Evolutionary conservation across 92 coral and sea anemone genomes (phyloP).

Genomic region (Porites divaricata): DNA sequence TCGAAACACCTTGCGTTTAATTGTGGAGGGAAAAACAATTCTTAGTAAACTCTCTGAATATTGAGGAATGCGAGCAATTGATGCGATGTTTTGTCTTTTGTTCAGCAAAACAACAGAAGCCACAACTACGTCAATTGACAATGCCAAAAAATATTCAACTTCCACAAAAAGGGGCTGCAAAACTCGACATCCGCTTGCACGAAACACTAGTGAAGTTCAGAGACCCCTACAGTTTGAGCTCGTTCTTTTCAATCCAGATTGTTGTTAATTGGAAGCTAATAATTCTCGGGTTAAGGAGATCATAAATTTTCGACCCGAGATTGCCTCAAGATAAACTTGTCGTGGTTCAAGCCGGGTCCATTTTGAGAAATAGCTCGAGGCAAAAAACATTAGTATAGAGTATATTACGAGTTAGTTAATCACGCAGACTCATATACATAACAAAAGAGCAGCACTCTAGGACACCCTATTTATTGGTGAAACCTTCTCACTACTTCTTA

Average conservation of each 20-base stretch:
- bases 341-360: slow-evolving; percentile 36
- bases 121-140: slow-evolving; percentile 43
- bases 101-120: slow-evolving; percentile 39
- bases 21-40: neutral
- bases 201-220: slow-evolving; percentile 23
- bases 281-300: neutral
- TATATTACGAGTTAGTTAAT: slow-evolving; percentile 74
- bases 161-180: slow-evolving; percentile 39
- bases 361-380: slow-evolving; percentile 75
- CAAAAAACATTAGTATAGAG: slow-evolving; percentile 73
- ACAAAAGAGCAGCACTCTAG: slow-evolving; percentile 64
- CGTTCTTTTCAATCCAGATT: neutral
- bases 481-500: slow-evolving; percentile 53
- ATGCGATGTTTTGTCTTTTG: slow-evolving; percentile 36
- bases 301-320: neutral
- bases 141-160: slow-evolving; percentile 20
- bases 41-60: neutral
- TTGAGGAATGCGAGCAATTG: slow-evolving; percentile 19
- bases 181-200: slow-evolving; percentile 52
- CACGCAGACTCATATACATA: slow-evolving; percentile 77
- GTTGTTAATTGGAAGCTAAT: neutral
- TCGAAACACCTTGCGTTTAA: slow-evolving; percentile 33
- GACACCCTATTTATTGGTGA: slow-evolving; percentile 86
- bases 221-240: neutral
- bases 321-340: slow-evolving; percentile 16